Percentiles rank a stretch among this genome's conserved stretches.
phyloP scores from a whole-genome alignment of 1,140 invertebrate species.

The Epicauta chinensis region DNA sequence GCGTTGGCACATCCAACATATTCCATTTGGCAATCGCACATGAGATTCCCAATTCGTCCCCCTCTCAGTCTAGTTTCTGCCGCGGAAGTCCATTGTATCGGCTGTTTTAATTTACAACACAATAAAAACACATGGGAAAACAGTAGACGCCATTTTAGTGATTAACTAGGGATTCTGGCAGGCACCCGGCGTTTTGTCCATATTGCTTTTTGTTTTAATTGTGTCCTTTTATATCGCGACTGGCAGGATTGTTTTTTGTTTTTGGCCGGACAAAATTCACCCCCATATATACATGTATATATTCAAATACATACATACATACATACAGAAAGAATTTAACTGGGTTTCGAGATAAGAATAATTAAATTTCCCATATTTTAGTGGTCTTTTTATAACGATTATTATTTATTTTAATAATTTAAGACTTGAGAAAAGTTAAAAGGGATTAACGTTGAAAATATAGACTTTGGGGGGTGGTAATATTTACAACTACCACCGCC shows the following conservation, averaged over 20 bases:
- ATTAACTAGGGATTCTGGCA: conserved; percentile 43
- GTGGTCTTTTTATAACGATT: background rate
- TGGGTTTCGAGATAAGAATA: conserved; percentile 34
- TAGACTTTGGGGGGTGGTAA: background rate
- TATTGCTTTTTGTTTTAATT: conserved; percentile 43
- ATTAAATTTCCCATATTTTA: background rate
- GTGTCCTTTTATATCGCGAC: conserved; percentile 36
- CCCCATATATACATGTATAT: background rate
- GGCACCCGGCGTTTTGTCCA: conserved; percentile 35
- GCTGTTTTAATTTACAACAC: conserved; percentile 45
- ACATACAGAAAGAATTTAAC: conserved; percentile 37
- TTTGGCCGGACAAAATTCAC: conserved; percentile 4
- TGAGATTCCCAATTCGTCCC: too few relatives aligned
- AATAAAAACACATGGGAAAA: conserved; percentile 47
- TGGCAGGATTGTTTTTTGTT: conserved; percentile 39
- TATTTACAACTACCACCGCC: too few relatives aligned
- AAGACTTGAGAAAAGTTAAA: background rate
- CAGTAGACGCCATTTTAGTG: conserved; percentile 45
- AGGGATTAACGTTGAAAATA: background rate
- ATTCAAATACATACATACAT: background rate
- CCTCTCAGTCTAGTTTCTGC: too few relatives aligned
- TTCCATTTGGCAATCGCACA: too few relatives aligned
- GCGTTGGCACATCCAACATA: too few relatives aligned
- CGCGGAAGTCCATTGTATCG: conserved; percentile 39
- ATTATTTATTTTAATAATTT: background rate